A percentile compares a stretch with the other conserved stretches of the same genome.
phyloP scores from a whole-genome alignment of 2,888 invertebrate genomes.

The Drosophila quinaria region DNA sequence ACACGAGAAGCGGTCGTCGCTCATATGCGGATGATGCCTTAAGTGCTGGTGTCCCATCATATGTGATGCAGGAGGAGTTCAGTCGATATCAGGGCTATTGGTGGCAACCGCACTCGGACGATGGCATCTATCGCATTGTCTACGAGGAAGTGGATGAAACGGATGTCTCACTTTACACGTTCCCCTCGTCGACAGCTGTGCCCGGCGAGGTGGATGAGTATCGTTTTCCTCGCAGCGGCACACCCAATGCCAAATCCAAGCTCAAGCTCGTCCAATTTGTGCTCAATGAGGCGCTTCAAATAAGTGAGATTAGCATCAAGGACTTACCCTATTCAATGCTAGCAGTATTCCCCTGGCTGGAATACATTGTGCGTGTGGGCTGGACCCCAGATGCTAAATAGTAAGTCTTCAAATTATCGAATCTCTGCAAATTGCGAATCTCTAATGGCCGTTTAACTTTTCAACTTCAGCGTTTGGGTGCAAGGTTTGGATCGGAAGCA shows the following conservation, averaged over 20 bases:
- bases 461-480: constrained; percentile 91
- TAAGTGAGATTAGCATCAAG: constrained; percentile 91
- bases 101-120: constrained; percentile 95
- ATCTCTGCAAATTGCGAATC: neutral
- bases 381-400: constrained; percentile 97
- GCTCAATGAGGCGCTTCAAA: constrained; percentile 88
- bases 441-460: neutral
- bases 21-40: constrained; percentile 92
- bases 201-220: constrained; percentile 93
- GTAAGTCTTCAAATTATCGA: constrained; percentile 87
- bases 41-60: constrained; percentile 98
- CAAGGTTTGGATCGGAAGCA: constrained; percentile 96
- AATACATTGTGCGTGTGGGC: constrained; percentile 97
- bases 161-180: constrained; percentile 95
- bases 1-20: constrained; percentile 89
- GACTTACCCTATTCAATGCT: constrained; percentile 92
- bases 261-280: constrained; percentile 94
- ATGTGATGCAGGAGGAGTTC: constrained; percentile 99
- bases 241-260: constrained; percentile 95
- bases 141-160: constrained; percentile 96
- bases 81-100: constrained; percentile 98
- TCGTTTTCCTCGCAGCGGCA: constrained; percentile 95
- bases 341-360: constrained; percentile 95
- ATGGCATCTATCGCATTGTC: constrained; percentile 92
- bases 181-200: constrained; percentile 93